phyloP scores from a whole-genome alignment of 2,113 vertebrate genomes.

The Glaucidium brasilianum region DNA sequence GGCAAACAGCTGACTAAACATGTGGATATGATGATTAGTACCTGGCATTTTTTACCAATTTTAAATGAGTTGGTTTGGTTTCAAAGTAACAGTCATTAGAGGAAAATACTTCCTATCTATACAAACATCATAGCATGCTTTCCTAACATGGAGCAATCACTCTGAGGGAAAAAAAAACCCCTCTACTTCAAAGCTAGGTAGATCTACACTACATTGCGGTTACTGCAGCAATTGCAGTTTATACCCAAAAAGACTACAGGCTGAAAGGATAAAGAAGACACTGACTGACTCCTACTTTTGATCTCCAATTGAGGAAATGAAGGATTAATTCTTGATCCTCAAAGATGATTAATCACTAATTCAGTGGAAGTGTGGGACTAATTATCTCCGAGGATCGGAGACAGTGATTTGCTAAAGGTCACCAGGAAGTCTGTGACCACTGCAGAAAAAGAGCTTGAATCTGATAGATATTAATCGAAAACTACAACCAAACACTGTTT shows the following conservation, averaged over 20 bases:
- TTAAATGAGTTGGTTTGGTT: neutral
- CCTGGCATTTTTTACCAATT: neutral
- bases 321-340: constrained; percentile 9
- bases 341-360: neutral
- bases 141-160: neutral
- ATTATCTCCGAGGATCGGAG: neutral
- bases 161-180: neutral
- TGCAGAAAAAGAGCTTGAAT: neutral
- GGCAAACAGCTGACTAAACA: neutral
- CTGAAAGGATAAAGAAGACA: neutral
- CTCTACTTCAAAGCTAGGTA: neutral
- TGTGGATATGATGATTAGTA: neutral
- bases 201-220: neutral
- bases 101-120: neutral
- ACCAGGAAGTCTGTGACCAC: neutral
- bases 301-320: constrained; percentile 26
- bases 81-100: neutral
- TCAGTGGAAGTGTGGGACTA: neutral
- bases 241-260: neutral
- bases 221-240: neutral
- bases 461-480: neutral
- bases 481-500: neutral
- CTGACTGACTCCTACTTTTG: neutral
- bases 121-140: neutral
- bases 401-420: neutral